Evolutionary conservation across 2,797 vertebrate genomes (phyloP).

Genomic region (Babyrousa celebensis): DNA sequence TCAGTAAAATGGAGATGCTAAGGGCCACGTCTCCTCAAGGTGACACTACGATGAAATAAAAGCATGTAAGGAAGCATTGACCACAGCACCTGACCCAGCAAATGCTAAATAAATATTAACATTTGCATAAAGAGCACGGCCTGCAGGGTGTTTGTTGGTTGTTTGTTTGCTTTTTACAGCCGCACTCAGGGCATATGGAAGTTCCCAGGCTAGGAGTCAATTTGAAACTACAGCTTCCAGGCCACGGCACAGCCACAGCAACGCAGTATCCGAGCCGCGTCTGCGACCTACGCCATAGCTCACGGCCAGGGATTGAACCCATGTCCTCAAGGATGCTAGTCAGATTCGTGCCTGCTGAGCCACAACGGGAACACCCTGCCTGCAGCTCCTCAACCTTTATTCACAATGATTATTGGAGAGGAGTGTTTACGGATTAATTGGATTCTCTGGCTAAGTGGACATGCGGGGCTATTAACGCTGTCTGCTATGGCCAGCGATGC

Average conservation of each 20-base stretch:
- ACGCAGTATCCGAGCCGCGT: too few relatives aligned
- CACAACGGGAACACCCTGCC: too few relatives aligned
- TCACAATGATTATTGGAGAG: background rate
- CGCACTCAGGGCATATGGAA: too few relatives aligned
- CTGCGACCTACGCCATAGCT: too few relatives aligned
- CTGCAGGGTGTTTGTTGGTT: too few relatives aligned
- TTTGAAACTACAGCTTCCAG: too few relatives aligned
- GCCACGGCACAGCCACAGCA: too few relatives aligned
- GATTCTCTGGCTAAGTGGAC: background rate
- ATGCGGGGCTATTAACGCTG: background rate
- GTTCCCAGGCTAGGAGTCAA: too few relatives aligned
- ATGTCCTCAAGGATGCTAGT: too few relatives aligned
- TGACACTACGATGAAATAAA: background rate
- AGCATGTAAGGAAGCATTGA: background rate
- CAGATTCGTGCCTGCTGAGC: too few relatives aligned
- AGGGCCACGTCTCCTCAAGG: rapidly evolving
- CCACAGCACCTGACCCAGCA: background rate
- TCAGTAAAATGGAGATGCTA: rapidly evolving
- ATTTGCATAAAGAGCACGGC: background rate
- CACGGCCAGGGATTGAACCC: too few relatives aligned
- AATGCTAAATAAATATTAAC: background rate
- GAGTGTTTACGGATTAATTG: background rate
- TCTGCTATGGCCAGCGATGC: rapidly evolving
- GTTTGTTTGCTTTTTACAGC: too few relatives aligned
- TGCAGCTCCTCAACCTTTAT: background rate